Percentiles rank a stretch among this genome's conserved stretches.
Conservation (phyloP, 1,140 invertebrate genomes). For the Gryon sp. region DNA sequence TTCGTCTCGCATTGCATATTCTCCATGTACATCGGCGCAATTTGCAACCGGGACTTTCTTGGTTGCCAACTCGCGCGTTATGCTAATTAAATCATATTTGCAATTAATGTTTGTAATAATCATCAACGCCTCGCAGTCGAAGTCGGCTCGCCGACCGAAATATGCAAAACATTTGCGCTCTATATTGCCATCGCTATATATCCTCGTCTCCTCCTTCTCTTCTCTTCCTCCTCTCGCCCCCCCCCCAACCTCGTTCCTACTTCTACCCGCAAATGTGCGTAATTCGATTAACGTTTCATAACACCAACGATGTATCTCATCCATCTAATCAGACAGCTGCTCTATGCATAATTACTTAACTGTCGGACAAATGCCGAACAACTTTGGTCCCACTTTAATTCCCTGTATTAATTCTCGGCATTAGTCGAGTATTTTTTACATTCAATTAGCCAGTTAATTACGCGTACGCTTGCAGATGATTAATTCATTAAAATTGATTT, state of each 20-base stretch:
- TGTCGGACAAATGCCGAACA: slow-evolving; percentile 53
- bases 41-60: slow-evolving; percentile 47
- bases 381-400: slow-evolving; percentile 40
- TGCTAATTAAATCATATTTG: slow-evolving; percentile 78
- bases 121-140: slow-evolving; percentile 73
- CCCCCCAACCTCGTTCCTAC: too few species aligned
- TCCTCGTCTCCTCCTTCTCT: too few species aligned
- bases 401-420: slow-evolving; percentile 27
- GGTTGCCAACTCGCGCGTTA: slow-evolving; percentile 67
- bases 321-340: slow-evolving; percentile 60
- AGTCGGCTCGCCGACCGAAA: slow-evolving; percentile 44
- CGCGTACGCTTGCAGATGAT: slow-evolving; percentile 18
- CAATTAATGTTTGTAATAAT: slow-evolving; percentile 78
- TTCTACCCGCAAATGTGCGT: background rate
- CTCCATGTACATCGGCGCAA: slow-evolving; percentile 32
- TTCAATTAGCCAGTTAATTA: slow-evolving; percentile 50
- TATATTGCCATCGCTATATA: too few species aligned
- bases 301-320: slow-evolving; percentile 54
- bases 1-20: slow-evolving; percentile 57
- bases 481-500: slow-evolving; percentile 50
- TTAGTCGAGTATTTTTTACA: slow-evolving; percentile 38
- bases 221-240: background rate
- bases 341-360: slow-evolving; percentile 57
- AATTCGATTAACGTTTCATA: slow-evolving; percentile 59
- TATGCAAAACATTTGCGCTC: slow-evolving; percentile 53